These are phyloP conservation scores for Trididemnum clinides DNA, from an alignment of 23 tunicate species.

Conservation along the genomic window DNA sequence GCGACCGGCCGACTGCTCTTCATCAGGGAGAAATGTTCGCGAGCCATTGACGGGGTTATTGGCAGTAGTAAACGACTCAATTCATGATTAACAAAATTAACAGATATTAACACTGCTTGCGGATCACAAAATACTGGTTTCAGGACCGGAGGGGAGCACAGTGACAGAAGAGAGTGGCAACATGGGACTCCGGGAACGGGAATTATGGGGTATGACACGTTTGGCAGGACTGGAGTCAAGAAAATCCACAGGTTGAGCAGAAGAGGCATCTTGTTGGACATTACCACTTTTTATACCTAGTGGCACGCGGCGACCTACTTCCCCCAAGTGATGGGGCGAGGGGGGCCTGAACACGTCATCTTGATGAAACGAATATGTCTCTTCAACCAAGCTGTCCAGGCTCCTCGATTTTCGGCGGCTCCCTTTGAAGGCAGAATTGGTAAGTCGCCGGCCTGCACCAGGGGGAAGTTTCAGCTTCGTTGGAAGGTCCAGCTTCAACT, in stretches of 20 bases:
- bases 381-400: conserved; percentile 9
- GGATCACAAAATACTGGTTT: too few relatives aligned
- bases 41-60: too few relatives aligned
- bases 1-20: too few relatives aligned
- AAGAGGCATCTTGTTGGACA: background rate
- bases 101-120: too few relatives aligned
- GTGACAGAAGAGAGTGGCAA: background rate
- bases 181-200: conserved; percentile 31
- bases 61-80: too few relatives aligned
- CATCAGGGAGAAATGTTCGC: too few relatives aligned
- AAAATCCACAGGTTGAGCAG: background rate
- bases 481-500: conserved; percentile 10
- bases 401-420: conserved; percentile 6
- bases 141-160: too few relatives aligned
- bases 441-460: too few relatives aligned
- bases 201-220: conserved; percentile 24
- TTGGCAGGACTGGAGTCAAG: conserved; percentile 28
- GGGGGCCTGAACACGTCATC: background rate
- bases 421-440: background rate
- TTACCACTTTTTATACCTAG: background rate
- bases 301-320: background rate
- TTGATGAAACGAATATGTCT: background rate
- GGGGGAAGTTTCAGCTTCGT: background rate
- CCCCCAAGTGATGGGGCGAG: background rate
- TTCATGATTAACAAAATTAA: too few relatives aligned